Conservation (phyloP, 2,888 invertebrate genomes). For the Perdita meconis region DNA sequence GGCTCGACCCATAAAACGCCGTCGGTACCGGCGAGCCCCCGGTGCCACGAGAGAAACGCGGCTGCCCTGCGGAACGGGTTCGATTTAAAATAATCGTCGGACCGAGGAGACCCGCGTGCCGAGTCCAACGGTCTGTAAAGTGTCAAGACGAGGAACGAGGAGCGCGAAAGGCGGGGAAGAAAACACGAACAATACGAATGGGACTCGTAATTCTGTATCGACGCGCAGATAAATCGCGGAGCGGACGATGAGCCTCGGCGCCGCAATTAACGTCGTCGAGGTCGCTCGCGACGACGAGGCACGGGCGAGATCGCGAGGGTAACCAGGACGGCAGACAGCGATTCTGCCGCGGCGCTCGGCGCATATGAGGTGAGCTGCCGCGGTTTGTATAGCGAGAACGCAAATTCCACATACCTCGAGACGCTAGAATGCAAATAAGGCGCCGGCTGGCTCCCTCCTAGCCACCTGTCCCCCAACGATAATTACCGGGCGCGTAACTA, state of each 20-base stretch:
- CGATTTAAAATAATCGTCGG: neutral
- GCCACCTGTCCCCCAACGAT: constrained; percentile 29
- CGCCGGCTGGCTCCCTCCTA: constrained; percentile 35
- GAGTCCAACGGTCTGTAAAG: neutral
- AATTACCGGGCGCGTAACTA: constrained; percentile 73
- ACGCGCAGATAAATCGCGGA: constrained; percentile 27
- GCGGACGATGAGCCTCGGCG: neutral
- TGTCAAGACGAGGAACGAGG: constrained; percentile 25
- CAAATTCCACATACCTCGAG: constrained; percentile 55
- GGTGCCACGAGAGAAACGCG: neutral
- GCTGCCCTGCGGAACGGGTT: neutral
- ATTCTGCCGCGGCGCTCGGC: constrained; percentile 17
- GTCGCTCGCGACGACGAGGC: constrained; percentile 16
- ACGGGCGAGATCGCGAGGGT: constrained; percentile 7
- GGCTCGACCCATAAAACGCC: constrained; percentile 9
- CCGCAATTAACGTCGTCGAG: constrained; percentile 44
- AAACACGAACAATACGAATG: constrained; percentile 21
- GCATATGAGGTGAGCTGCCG: constrained; percentile 19
- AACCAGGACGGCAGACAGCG: constrained; percentile 16
- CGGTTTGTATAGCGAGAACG: constrained; percentile 47
- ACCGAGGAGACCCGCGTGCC: neutral
- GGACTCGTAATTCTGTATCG: constrained; percentile 40
- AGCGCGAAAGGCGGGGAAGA: neutral
- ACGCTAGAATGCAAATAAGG: constrained; percentile 70
- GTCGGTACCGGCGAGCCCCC: neutral